Percentiles rank a stretch among this genome's conserved stretches.
phyloP scores from a whole-genome alignment of 2,113 vertebrate genomes.

The Halichoerus grypus region DNA sequence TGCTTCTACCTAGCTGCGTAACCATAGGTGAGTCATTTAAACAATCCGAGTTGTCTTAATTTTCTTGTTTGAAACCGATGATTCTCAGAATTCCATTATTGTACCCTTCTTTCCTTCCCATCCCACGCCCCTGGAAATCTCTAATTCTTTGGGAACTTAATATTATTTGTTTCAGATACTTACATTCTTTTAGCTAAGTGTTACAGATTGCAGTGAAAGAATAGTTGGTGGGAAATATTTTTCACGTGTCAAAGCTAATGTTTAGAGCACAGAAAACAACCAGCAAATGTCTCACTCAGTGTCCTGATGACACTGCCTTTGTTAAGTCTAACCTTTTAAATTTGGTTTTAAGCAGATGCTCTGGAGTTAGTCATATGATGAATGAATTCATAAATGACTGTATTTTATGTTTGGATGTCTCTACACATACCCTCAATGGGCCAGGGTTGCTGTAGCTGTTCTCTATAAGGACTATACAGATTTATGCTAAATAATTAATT shows the following conservation, averaged over 20 bases:
- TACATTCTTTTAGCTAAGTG: not conserved
- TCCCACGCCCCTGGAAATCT: not conserved
- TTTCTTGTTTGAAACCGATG: not conserved
- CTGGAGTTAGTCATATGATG: not conserved
- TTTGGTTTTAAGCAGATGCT: not conserved
- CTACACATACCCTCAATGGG: not conserved
- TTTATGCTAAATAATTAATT: not conserved
- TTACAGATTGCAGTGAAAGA: not conserved
- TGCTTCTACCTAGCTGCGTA: not conserved
- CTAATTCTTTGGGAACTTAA: not conserved
- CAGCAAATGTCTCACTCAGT: not conserved
- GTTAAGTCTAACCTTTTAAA: not conserved
- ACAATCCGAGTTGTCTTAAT: not conserved
- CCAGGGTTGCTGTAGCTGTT: accelerated
- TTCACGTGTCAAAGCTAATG: not conserved
- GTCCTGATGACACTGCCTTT: not conserved
- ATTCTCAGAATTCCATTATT: not conserved
- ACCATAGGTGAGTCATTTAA: not conserved
- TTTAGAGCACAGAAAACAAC: not conserved
- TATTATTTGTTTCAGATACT: not conserved
- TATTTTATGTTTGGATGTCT: not conserved
- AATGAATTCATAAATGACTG: slow-evolving; percentile 3
- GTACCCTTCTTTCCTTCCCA: not conserved
- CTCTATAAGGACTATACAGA: not conserved
- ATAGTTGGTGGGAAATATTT: not conserved